Base-by-base conservation (phyloP, 2,113 vertebrate species). In the Nothobranchius furzeri region DNA sequence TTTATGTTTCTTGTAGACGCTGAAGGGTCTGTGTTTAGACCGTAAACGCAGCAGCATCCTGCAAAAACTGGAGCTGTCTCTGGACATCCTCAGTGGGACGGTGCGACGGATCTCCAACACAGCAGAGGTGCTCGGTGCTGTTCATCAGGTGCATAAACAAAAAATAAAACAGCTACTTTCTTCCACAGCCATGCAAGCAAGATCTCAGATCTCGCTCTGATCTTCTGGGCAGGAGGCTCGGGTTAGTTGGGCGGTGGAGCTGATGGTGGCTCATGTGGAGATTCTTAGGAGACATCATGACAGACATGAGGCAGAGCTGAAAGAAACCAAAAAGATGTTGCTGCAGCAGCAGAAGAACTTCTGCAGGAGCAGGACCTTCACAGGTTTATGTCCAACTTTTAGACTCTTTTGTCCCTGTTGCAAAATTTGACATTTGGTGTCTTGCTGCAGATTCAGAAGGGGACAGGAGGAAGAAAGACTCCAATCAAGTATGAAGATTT, bases 191-290 rank as follows among this genome's bases (percentile, higher is more conserved):
- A 30, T 30, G 3, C 30, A 4, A 30, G 4, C 30, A 30, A 30
- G 30, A 30, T 30, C 30, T 30, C 4, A 30, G 10, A 45, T 12
- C 43, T 45, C 43, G n/a, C 6, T 14, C 3, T 36, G 7, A 10
- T 9, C 7, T 42, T 58, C 48, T 0, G 2, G 2, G 49, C 12
- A 96, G 95, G 95, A 96, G 88, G 95, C 93, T 0, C 89, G 93
- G 54, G 87, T 95, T 87, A 95, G 92, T 77, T 85, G 87, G 3
- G 94, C 93, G 0, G 91, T 94, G 0, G 93, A 95, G 76, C 91
- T 96, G 79, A 95, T 95, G 94, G 90, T 95, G 12, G 90, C 93
- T 73, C 95, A 96, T 0, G 92, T 95, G 85, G 94, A 95, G 87
- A 95, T 92, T 57, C 86, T 96, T 81, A 94, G 88, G 85, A 81